Conservation (phyloP, 2,113 vertebrate genomes). For the Anhinga rufa region DNA sequence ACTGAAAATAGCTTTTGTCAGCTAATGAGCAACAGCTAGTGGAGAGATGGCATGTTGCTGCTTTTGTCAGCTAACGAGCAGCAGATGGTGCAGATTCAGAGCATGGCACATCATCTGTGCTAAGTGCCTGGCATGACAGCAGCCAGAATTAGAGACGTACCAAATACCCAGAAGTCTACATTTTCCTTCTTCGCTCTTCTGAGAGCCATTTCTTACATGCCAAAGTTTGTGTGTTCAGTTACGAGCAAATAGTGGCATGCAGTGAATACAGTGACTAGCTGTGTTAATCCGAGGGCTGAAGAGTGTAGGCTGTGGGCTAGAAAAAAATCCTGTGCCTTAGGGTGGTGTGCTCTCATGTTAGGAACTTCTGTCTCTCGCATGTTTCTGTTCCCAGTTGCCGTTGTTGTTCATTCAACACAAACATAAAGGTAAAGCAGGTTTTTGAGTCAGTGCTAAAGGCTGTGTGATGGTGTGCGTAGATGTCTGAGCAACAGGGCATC, state of each 20-base stretch:
- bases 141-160: constrained; percentile 25
- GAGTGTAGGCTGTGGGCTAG: background rate
- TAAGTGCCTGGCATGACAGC: constrained; percentile 37
- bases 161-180: background rate
- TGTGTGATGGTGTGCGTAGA: background rate
- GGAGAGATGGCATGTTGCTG: background rate
- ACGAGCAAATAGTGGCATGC: background rate
- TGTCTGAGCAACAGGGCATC: background rate
- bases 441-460: background rate
- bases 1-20: background rate
- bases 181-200: background rate
- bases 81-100: constrained; percentile 62
- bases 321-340: background rate
- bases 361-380: background rate
- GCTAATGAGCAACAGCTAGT: constrained; percentile 37
- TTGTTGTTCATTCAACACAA: background rate
- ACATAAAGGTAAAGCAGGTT: background rate
- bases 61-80: constrained; percentile 44
- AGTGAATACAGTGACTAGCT: background rate
- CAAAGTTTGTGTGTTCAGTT: background rate
- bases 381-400: background rate
- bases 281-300: background rate
- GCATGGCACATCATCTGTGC: background rate
- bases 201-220: background rate
- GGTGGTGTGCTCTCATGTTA: background rate